Evolutionary conservation across 2,113 vertebrate genomes (phyloP), one percentile per base, ranked within the genome.

Genomic region (Clarias batrachus): DNA sequence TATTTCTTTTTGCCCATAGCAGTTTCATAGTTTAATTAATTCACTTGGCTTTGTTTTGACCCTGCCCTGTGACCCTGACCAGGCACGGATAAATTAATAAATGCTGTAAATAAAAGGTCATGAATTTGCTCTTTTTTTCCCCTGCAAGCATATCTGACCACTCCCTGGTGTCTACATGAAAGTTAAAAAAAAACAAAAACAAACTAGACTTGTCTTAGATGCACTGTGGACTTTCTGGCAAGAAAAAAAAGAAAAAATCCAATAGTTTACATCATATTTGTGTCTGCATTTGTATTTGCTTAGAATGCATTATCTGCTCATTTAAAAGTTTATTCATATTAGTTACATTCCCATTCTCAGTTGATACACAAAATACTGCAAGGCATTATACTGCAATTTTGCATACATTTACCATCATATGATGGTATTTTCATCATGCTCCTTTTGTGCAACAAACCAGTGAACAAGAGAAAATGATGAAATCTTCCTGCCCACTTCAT

Each of bases 251-350:
- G 33, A 4, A 52, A 77, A 76, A 57, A 7, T 21, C 30, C 2
- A 57, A 33, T 23, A 12, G 10, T 23, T 4, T 4, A 59, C 54
- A 8, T 30, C 48, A 5, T 78, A 57, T 78, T 30, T 78, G 25
- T 57, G 25, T 56, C 52, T 54, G 41, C n/a, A 54, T 54, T 33
- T n/a, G 48, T 16, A 48, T 73, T 30, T 78, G 54, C 10, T 78
- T 57, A 16, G 17, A 37, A 37, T 1, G 37, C 9, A 13, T 80
- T 60, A 59, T 37, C 48, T 11, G 19, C 60, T 80, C 27, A 57
- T 78, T 62, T 41, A 81, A 81, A 62, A 81, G 37, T 81, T 57
- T 9, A 41, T 41, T 62, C 27, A 62, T 62, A 81, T 80, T 60
- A 19, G 13, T 80, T 59, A 59, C 56, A 79, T 59, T 79, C 27